Conservation (phyloP, 2,888 invertebrate genomes). For the Cataglyphis albicans region DNA sequence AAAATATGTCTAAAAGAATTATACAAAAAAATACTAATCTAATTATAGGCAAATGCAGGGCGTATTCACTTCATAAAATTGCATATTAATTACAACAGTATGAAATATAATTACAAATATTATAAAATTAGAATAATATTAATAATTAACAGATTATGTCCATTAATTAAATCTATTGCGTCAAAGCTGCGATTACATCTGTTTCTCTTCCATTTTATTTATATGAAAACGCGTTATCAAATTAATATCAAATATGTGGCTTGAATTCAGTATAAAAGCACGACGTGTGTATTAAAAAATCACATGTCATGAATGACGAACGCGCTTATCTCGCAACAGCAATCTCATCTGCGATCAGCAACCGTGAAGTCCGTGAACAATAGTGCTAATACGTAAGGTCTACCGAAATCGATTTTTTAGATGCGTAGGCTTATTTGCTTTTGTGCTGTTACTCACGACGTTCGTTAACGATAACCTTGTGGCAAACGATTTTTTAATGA, state of each 20-base stretch:
- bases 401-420: slow-evolving; percentile 37
- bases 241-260: not conserved
- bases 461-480: slow-evolving; percentile 57
- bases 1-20: not conserved
- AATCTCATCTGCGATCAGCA: slow-evolving; percentile 44
- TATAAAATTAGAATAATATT: too few relatives aligned
- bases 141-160: not conserved
- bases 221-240: not conserved
- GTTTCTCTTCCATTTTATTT: not conserved
- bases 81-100: not conserved
- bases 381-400: slow-evolving; percentile 10
- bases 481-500: slow-evolving; percentile 58
- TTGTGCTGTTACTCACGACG: slow-evolving; percentile 35
- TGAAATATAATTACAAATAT: too few relatives aligned
- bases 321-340: slow-evolving; percentile 30
- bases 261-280: not conserved
- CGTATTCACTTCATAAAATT: not conserved
- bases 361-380: slow-evolving; percentile 39
- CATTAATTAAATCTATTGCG: not conserved
- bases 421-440: slow-evolving; percentile 13
- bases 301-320: not conserved
- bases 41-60: not conserved
- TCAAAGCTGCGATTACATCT: not conserved
- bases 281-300: not conserved
- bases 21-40: not conserved